Conservation (phyloP, 2,888 invertebrate genomes). For the Junonia oenone region DNA sequence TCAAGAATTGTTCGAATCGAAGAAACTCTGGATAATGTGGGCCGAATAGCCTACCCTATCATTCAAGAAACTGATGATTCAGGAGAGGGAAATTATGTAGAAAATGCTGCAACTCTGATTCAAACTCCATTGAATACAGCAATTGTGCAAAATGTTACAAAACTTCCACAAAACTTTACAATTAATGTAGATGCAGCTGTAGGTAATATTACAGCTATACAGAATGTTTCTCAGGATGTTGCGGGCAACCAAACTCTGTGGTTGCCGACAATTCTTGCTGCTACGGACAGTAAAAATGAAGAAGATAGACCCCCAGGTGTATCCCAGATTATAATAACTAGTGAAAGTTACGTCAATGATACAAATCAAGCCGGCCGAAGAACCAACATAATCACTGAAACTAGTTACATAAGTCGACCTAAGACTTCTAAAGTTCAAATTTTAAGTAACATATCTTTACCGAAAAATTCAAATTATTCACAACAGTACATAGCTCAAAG, state of each 20-base stretch:
- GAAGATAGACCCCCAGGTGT: slow-evolving; percentile 60
- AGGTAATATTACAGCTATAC: slow-evolving; percentile 67
- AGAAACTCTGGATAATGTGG: slow-evolving; percentile 60
- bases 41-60: slow-evolving; percentile 62
- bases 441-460: slow-evolving; percentile 70
- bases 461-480: slow-evolving; percentile 62
- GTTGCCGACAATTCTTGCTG: slow-evolving; percentile 67
- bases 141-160: slow-evolving; percentile 70
- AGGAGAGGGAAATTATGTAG: slow-evolving; percentile 58
- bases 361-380: slow-evolving; percentile 50
- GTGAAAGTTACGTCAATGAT: slow-evolving; percentile 67
- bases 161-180: slow-evolving; percentile 70
- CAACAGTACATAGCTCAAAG: slow-evolving; percentile 59
- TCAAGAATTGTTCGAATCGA: slow-evolving; percentile 67
- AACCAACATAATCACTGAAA: slow-evolving; percentile 63
- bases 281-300: slow-evolving; percentile 55
- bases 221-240: slow-evolving; percentile 70
- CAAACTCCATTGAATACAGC: slow-evolving; percentile 66
- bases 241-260: slow-evolving; percentile 66
- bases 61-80: slow-evolving; percentile 65
- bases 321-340: slow-evolving; percentile 72
- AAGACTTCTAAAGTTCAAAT: slow-evolving; percentile 74
- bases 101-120: slow-evolving; percentile 62
- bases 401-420: slow-evolving; percentile 58
- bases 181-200: slow-evolving; percentile 72